Percentiles rank a stretch among this genome's conserved stretches.
These are phyloP conservation scores for Sylvilagus bachmani DNA, from an alignment of 2,113 vertebrate species.

Conservation along the genomic window DNA sequence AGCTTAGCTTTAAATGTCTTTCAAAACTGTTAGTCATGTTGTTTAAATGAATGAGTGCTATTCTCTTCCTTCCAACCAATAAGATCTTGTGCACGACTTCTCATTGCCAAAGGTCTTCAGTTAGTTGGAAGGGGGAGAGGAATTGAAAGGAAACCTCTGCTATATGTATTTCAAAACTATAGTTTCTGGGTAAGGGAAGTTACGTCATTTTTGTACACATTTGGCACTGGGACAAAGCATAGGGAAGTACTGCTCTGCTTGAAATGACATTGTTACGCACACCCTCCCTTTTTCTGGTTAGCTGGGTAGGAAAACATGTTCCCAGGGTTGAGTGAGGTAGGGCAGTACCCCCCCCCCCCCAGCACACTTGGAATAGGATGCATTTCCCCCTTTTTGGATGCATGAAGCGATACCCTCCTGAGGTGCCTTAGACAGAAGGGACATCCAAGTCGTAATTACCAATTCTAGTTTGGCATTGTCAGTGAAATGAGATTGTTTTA, in stretches of 20 bases:
- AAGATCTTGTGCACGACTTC: background rate
- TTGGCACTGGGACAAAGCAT: background rate
- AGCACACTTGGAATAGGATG: background rate
- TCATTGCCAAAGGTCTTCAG: background rate
- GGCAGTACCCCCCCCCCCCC: background rate
- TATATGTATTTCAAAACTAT: background rate
- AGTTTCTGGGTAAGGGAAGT: conserved; percentile 43
- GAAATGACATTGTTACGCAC: background rate
- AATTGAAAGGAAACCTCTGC: background rate
- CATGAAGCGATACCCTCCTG: background rate
- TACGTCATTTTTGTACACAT: conserved; percentile 27
- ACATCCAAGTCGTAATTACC: background rate
- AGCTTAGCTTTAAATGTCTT: conserved; percentile 26
- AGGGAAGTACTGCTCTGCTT: background rate
- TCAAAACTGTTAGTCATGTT: background rate
- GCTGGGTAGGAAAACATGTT: conserved; percentile 21
- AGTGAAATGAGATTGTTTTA: background rate
- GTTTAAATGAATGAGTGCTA: background rate
- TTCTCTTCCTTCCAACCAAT: background rate
- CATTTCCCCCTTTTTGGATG: background rate
- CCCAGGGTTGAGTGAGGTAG: background rate
- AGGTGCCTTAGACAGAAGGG: background rate
- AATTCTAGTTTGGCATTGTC: background rate
- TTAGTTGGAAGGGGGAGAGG: background rate
- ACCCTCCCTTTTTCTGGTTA: conserved; percentile 6